Conservation (phyloP, 2,888 invertebrate genomes). For the Meandrusa payeni region DNA sequence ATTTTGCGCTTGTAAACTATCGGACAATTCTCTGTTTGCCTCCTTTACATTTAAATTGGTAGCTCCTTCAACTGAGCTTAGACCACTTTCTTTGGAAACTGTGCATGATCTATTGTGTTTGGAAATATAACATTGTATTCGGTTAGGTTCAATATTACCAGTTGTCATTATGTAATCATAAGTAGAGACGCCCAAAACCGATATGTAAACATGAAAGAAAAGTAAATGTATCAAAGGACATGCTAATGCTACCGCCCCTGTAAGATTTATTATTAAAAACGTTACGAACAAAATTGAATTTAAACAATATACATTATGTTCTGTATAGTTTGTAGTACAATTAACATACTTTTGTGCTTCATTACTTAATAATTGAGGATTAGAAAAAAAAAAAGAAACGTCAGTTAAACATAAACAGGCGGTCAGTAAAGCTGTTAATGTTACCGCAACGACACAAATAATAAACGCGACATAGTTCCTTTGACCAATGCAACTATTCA, state of each 20-base stretch:
- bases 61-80: too few species aligned
- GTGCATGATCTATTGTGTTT: slow-evolving; percentile 32
- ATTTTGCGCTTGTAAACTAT: slow-evolving; percentile 18
- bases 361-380: slow-evolving; percentile 81
- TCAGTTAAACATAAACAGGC: slow-evolving; percentile 86
- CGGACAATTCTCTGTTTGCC: too few species aligned
- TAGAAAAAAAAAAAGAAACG: slow-evolving; percentile 83
- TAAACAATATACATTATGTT: slow-evolving; percentile 44
- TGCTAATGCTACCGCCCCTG: slow-evolving; percentile 87
- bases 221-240: slow-evolving; percentile 90
- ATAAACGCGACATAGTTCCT: slow-evolving; percentile 94
- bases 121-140: slow-evolving; percentile 41
- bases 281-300: slow-evolving; percentile 57
- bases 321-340: slow-evolving; percentile 41
- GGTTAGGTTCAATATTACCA: slow-evolving; percentile 40
- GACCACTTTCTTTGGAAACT: slow-evolving; percentile 31
- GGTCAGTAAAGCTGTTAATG: slow-evolving; percentile 86
- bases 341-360: slow-evolving; percentile 71
- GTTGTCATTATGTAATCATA: slow-evolving; percentile 89
- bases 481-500: slow-evolving; percentile 97
- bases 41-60: too few species aligned
- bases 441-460: slow-evolving; percentile 89
- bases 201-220: slow-evolving; percentile 94
- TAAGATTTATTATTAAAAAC: slow-evolving; percentile 80
- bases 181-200: slow-evolving; percentile 91